Evolutionary conservation across 92 coral and sea anemone species (phyloP).

Genomic region (Epizoanthus stellaris): DNA sequence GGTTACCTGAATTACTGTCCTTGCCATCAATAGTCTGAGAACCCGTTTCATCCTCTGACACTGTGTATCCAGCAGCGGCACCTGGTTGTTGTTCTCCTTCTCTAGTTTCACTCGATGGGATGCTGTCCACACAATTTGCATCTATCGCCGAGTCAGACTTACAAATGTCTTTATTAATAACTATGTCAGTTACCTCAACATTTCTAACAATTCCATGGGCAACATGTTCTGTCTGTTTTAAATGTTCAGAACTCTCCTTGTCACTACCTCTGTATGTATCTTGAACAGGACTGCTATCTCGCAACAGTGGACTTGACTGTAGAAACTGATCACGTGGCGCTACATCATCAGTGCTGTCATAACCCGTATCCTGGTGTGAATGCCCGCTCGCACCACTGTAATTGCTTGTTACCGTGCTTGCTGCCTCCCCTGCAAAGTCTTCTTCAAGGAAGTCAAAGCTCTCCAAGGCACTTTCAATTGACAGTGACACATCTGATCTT

Average conservation of each 20-base stretch:
- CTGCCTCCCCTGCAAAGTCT: slow-evolving; percentile 76
- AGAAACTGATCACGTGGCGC: slow-evolving; percentile 11
- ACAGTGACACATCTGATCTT: slow-evolving; percentile 82
- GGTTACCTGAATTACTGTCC: slow-evolving; percentile 15
- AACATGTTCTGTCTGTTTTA: slow-evolving; percentile 19
- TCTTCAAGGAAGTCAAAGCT: slow-evolving; percentile 95
- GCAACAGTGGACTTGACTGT: not conserved
- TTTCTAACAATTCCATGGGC: not conserved
- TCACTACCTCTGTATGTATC: slow-evolving; percentile 53
- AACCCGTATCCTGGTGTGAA: slow-evolving; percentile 88
- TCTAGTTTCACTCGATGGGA: not conserved
- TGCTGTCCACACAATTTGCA: not conserved
- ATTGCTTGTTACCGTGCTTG: slow-evolving; percentile 76
- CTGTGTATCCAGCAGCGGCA: not conserved
- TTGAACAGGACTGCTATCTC: not conserved
- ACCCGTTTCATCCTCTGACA: not conserved
- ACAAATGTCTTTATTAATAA: not conserved
- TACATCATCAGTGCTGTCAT: slow-evolving; percentile 90
- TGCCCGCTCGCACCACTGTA: slow-evolving; percentile 83
- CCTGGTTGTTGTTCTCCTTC: not conserved
- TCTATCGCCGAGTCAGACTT: not conserved
- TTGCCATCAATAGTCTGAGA: slow-evolving; percentile 1
- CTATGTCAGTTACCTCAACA: not conserved
- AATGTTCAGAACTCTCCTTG: slow-evolving; percentile 47
- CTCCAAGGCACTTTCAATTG: slow-evolving; percentile 97